Percentiles rank a stretch among this genome's conserved stretches.
These are phyloP conservation scores for Jaculus jaculus DNA, from an alignment of 2,113 vertebrate genomes.

Conservation along the genomic window DNA sequence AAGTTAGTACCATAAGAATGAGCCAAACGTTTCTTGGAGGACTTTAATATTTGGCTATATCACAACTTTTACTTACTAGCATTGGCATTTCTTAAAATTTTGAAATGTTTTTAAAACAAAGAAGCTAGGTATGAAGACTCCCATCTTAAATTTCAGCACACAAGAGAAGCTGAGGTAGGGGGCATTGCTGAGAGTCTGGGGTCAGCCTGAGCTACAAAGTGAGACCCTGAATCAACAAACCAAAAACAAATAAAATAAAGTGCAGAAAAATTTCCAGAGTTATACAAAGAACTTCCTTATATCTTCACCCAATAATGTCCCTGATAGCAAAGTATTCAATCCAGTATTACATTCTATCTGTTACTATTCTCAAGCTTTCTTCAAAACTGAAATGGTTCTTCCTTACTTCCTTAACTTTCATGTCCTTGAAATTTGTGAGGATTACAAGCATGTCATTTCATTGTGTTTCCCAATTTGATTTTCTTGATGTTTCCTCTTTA, in stretches of 20 bases:
- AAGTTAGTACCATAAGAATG: neutral
- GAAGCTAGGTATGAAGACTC: neutral
- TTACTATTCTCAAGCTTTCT: neutral
- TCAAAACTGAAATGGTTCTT: neutral
- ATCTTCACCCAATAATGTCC: neutral
- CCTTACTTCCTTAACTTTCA: neutral
- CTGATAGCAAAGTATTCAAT: neutral
- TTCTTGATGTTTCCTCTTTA: neutral
- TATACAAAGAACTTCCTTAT: neutral
- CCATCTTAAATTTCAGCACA: neutral
- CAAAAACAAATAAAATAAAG: neutral
- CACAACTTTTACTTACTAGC: neutral
- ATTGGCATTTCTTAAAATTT: neutral
- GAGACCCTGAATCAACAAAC: neutral
- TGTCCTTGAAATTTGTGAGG: neutral
- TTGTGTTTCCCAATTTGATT: neutral
- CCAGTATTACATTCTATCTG: neutral
- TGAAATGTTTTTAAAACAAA: neutral
- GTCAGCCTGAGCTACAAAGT: neutral
- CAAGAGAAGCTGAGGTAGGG: neutral
- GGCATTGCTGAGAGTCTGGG: neutral
- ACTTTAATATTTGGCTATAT: too few species aligned
- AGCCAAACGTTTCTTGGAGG: neutral
- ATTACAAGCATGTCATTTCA: neutral
- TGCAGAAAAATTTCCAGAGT: neutral